Evolutionary conservation across 2,113 vertebrate species (phyloP).

Genomic region (Oenanthe melanoleuca): DNA sequence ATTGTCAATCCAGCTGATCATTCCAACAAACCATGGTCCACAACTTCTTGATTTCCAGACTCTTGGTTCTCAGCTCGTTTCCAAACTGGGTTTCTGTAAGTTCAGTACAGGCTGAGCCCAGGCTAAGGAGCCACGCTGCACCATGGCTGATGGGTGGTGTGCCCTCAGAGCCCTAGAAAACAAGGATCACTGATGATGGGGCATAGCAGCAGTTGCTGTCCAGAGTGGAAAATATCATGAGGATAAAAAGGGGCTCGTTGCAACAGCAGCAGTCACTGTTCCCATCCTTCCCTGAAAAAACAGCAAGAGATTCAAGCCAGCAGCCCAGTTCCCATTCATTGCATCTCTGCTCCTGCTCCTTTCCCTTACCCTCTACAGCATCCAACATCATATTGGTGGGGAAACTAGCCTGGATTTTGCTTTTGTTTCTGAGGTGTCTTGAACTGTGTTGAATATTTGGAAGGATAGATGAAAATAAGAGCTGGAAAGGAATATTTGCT

Average conservation of each 20-base stretch:
- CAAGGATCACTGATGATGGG: not conserved
- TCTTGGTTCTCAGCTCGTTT: not conserved
- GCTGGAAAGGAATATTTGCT: not conserved
- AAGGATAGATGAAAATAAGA: not conserved
- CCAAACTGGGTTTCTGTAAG: not conserved
- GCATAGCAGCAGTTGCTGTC: not conserved
- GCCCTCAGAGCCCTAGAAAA: not conserved
- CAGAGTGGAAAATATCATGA: not conserved
- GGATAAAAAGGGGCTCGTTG: not conserved
- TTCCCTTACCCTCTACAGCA: rapidly evolving
- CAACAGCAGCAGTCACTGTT: not conserved
- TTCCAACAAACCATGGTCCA: not conserved
- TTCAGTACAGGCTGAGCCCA: not conserved
- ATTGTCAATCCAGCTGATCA: not conserved
- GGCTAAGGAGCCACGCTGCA: not conserved
- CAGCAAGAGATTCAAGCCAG: not conserved
- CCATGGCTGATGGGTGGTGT: not conserved
- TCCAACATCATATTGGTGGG: not conserved
- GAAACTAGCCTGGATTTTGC: not conserved
- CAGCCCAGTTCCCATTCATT: not conserved
- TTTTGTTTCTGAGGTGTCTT: not conserved
- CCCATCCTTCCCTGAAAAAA: not conserved
- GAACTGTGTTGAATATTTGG: not conserved
- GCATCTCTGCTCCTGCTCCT: not conserved
- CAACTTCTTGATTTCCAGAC: not conserved